Evolutionary conservation across 2,888 invertebrate species (phyloP).

Genomic region (Dynastes hyllus): DNA sequence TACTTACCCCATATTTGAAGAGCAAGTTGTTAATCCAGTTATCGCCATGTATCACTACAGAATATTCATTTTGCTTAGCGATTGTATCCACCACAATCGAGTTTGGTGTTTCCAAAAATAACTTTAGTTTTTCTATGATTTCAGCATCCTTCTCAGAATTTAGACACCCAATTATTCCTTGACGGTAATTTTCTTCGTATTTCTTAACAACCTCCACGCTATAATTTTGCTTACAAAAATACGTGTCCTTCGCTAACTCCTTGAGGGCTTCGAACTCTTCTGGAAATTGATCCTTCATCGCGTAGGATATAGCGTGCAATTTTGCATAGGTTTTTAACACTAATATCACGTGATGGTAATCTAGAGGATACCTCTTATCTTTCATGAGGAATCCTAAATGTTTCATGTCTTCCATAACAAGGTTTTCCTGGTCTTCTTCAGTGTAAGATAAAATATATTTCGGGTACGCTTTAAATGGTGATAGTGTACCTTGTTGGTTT

Average conservation of each 20-base stretch:
- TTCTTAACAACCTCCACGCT: background rate
- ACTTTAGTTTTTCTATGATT: background rate
- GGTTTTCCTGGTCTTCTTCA: constrained; percentile 9
- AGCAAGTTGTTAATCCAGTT: constrained; percentile 14
- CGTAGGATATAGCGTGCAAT: constrained; percentile 13
- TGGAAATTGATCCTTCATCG: constrained; percentile 8
- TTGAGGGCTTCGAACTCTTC: background rate
- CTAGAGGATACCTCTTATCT: background rate
- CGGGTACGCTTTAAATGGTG: background rate
- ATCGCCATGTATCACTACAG: constrained; percentile 3
- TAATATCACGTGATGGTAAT: background rate
- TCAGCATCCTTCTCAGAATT: background rate
- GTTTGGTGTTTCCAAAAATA: background rate
- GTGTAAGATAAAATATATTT: background rate
- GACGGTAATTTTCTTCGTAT: constrained; percentile 11
- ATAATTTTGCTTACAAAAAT: constrained; percentile 2
- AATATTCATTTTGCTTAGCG: background rate
- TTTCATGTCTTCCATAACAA: constrained; percentile 10
- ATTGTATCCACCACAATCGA: background rate
- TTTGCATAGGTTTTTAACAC: constrained; percentile 1
- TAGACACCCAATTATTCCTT: background rate
- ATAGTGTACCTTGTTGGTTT: no score
- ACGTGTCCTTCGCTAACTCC: background rate
- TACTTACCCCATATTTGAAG: constrained; percentile 20
- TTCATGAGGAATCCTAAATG: constrained; percentile 7